Base-by-base conservation (phyloP, 2,113 vertebrate genomes). In the Tonatia bakeri region DNA sequence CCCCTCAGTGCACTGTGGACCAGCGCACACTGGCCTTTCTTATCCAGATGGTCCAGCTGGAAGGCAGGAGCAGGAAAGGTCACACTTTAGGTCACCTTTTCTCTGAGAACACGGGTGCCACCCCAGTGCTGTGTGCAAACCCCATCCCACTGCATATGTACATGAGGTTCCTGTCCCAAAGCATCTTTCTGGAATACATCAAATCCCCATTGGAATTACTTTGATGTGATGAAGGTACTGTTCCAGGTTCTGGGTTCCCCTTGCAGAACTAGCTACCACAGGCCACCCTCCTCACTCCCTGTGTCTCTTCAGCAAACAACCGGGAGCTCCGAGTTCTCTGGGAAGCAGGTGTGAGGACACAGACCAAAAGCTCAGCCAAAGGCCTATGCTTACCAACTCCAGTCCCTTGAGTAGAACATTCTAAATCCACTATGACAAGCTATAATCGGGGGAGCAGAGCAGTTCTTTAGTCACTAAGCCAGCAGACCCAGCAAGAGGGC, bases 1-100 rank as follows among this genome's bases (percentile, higher is more conserved):
- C 99, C 99, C 90, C 99, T 97, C 95, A 99, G 98, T 0, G 99
- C 99, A 0, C 99, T 99, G 9, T 99, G 99, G 1, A 99, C 99
- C 94, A 99, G 97, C 0, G 99, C 98, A 89, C 99, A 99, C 96
- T 99, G 99, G 38, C 99, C 99, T 52, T 99, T 99, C 98, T 99
- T 99, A 98, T 99, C 99, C 72, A 99, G 97, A 11, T 98, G 98
- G 97, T 99, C 99, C 84, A 99, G 98, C 99, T 99, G 98, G n/a
- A 33, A 52, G 75, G 59, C 43, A 90, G 64, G 13, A 83, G 38
- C 5, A 67, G 28, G 19, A 0, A 65, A 81, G 67, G 81, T 15
- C 75, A 93, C 7, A 16, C 2, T 5, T 89, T 31, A 94, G 86
- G 43, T 15, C 19, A 26, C 4, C n/a, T 31, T 12, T 26, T 36